These are phyloP conservation scores for Clarias gariepinus DNA, from an alignment of 2,113 vertebrate species.

Conservation along the genomic window DNA sequence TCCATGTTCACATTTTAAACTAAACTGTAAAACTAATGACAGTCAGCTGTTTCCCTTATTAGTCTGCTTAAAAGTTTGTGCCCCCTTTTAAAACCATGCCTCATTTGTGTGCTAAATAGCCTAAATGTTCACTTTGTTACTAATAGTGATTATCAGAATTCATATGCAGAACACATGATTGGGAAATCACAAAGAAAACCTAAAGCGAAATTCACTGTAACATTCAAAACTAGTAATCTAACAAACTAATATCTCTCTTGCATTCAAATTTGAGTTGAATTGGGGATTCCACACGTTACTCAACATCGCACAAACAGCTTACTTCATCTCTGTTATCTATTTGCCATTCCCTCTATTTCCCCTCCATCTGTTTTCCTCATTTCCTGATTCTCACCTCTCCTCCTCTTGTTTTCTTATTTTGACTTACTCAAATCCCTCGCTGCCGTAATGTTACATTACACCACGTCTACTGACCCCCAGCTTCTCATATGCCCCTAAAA, in stretches of 20 bases:
- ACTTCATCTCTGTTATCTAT: background rate
- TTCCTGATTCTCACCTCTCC: constrained; percentile 13
- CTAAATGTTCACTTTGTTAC: background rate
- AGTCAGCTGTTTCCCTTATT: background rate
- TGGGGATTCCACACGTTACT: background rate
- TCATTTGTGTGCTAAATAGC: background rate
- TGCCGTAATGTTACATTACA: background rate
- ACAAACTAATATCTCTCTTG: background rate
- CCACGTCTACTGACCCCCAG: constrained; percentile 4
- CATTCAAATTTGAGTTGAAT: background rate
- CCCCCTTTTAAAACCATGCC: background rate
- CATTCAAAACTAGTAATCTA: too few species aligned
- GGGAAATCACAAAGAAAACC: too few species aligned
- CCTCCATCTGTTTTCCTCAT: constrained; percentile 28
- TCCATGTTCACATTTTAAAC: background rate
- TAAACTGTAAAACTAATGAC: background rate
- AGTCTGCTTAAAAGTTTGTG: background rate
- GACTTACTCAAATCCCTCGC: constrained; percentile 16
- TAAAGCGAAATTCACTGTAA: too few species aligned
- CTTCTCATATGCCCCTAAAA: background rate
- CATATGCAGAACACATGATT: too few species aligned
- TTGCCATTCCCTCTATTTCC: background rate
- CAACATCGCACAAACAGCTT: background rate
- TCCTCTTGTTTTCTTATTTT: constrained; percentile 14
- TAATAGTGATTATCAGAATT: too few species aligned